A percentile compares a stretch with the other conserved stretches of the same genome.
phyloP scores from a whole-genome alignment of 2,888 invertebrate genomes.

The Synanthedon tipuliformis region DNA sequence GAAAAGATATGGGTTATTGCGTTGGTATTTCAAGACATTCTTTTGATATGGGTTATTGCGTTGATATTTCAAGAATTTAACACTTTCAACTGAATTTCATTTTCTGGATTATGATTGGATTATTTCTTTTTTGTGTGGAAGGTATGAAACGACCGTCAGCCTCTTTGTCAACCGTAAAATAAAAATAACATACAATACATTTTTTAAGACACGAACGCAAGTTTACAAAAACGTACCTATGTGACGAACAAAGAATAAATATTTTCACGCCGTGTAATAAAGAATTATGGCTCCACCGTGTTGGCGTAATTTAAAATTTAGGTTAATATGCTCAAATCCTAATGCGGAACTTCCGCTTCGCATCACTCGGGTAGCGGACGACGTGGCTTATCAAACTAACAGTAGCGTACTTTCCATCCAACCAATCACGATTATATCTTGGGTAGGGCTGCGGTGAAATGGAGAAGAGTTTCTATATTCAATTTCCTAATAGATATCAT shows the following conservation, averaged over 20 bases:
- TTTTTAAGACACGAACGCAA: neutral
- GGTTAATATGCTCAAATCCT: neutral
- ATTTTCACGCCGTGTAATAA: too few species aligned
- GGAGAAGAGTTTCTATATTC: neutral
- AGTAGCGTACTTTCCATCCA: constrained; percentile 5
- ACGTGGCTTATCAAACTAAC: constrained; percentile 1
- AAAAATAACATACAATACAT: neutral
- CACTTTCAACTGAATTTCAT: too few species aligned
- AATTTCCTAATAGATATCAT: too few species aligned
- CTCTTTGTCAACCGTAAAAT: too few species aligned
- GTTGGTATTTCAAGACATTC: too few species aligned
- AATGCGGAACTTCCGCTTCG: neutral
- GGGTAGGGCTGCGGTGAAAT: neutral
- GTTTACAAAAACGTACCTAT: neutral
- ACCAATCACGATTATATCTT: constrained; percentile 8
- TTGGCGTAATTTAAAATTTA: neutral
- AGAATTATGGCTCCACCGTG: too few species aligned
- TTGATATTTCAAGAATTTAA: too few species aligned
- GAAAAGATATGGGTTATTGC: too few species aligned
- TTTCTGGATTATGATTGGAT: too few species aligned
- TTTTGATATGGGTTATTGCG: too few species aligned
- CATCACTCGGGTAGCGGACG: neutral
- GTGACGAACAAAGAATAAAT: neutral
- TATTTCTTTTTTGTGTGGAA: too few species aligned
- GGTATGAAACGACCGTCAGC: neutral